Evolutionary conservation across 2,797 vertebrate species (phyloP).

Genomic region (Gobionotothen gibberifrons): DNA sequence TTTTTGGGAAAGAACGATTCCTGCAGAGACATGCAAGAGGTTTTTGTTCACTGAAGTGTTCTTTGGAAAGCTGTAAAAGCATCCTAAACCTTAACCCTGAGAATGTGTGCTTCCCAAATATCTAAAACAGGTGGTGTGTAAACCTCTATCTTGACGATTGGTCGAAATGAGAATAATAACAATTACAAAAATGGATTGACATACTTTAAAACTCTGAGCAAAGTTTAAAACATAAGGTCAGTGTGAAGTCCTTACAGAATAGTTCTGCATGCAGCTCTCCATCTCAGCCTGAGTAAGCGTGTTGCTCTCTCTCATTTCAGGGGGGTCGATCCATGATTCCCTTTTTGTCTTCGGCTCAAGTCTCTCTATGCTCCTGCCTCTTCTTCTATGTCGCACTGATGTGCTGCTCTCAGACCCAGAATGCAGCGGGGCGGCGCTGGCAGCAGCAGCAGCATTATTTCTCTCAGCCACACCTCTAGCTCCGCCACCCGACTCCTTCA

Average conservation of each 20-base stretch:
- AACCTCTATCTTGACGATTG: conserved; percentile 1
- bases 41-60: background rate
- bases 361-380: conserved; percentile 76
- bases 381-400: conserved; percentile 75
- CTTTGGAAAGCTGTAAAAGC: background rate
- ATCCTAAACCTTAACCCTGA: background rate
- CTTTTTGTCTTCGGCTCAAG: conserved; percentile 80
- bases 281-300: conserved; percentile 94
- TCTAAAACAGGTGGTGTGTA: conserved; percentile 4
- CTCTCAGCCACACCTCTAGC: conserved; percentile 47
- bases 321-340: conserved; percentile 95
- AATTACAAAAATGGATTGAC: background rate
- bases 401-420: conserved; percentile 73
- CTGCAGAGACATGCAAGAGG: background rate
- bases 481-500: conserved; percentile 75
- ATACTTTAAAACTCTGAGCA: background rate
- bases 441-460: conserved; percentile 9
- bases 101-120: background rate
- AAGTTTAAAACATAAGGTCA: background rate
- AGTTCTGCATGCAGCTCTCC: conserved; percentile 98
- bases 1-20: background rate
- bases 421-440: conserved; percentile 20
- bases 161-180: background rate
- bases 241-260: conserved; percentile 83
- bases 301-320: conserved; percentile 85